phyloP scores from a whole-genome alignment of 2,888 invertebrate species.

The Diarsia brunnea region DNA sequence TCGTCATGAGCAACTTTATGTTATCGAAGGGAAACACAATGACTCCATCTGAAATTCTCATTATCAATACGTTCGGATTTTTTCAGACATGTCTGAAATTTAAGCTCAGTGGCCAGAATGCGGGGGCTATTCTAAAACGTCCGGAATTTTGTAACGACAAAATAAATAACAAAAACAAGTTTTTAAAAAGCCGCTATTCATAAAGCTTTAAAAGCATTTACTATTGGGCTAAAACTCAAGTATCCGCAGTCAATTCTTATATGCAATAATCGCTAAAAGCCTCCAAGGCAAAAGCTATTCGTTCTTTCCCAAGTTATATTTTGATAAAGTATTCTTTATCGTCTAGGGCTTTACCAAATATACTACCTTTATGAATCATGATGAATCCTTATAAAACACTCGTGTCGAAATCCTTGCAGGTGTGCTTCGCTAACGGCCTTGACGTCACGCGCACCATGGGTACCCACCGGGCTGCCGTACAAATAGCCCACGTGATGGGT shows the following conservation, averaged over 20 bases:
- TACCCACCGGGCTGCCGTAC: slow-evolving; percentile 88
- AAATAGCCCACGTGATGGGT: slow-evolving; percentile 90
- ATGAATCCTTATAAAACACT: slow-evolving; percentile 40
- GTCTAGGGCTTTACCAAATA: slow-evolving; percentile 14
- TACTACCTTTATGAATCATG: slow-evolving; percentile 17
- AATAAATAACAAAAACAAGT: too few relatives aligned
- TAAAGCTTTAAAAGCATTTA: neutral
- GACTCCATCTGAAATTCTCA: too few relatives aligned
- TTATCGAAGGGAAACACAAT: neutral
- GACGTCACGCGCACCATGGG: slow-evolving; percentile 92
- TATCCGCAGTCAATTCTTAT: neutral
- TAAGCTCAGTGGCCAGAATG: too few relatives aligned
- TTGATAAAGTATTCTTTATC: slow-evolving; percentile 28
- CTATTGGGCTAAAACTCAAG: neutral
- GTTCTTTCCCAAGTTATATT: slow-evolving; percentile 12
- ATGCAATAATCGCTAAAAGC: neutral
- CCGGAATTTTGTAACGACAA: too few relatives aligned
- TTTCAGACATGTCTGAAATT: too few relatives aligned
- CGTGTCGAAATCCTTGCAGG: slow-evolving; percentile 74
- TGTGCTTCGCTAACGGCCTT: slow-evolving; percentile 86
- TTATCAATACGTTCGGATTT: too few relatives aligned
- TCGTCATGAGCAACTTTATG: neutral
- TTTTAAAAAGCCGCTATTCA: neutral
- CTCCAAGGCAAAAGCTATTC: neutral
- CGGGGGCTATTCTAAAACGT: too few relatives aligned